Evolutionary conservation across 2,888 invertebrate genomes (phyloP).

Genomic region (Entomobrya proxima): DNA sequence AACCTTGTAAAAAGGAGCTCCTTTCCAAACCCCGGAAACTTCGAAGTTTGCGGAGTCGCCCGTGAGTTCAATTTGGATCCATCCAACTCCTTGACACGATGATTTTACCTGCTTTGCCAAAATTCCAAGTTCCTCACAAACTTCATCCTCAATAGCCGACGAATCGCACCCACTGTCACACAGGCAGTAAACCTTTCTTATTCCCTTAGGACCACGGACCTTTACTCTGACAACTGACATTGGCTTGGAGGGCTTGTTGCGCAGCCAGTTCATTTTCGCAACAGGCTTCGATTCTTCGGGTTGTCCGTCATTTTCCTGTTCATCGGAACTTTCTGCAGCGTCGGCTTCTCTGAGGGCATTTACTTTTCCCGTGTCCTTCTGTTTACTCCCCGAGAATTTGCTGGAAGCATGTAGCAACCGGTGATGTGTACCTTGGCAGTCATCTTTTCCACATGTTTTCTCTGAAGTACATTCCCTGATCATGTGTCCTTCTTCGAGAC

Average conservation of each 20-base stretch:
- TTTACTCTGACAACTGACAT: background rate
- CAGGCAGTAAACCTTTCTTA: background rate
- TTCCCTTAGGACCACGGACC: slow-evolving; percentile 4
- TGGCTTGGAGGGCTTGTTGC: background rate
- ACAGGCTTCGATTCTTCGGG: background rate
- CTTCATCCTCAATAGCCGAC: background rate
- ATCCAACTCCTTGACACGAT: background rate
- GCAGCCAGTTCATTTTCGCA: background rate
- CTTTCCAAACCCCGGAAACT: background rate
- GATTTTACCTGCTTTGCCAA: background rate
- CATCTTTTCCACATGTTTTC: slow-evolving; percentile 12
- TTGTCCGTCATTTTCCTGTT: background rate
- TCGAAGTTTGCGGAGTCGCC: background rate
- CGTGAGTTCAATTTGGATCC: background rate
- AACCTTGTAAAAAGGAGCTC: background rate
- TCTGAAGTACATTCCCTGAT: background rate
- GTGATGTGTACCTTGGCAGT: slow-evolving; percentile 15
- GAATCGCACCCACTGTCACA: background rate
- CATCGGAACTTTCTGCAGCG: background rate
- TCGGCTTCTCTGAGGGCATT: background rate
- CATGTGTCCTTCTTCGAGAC: background rate
- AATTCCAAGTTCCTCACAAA: background rate
- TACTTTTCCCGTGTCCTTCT: background rate
- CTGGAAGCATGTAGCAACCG: no score
- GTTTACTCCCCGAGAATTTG: background rate